Conservation (phyloP, 1,140 invertebrate species). For the Aphelenchoides avenae region DNA sequence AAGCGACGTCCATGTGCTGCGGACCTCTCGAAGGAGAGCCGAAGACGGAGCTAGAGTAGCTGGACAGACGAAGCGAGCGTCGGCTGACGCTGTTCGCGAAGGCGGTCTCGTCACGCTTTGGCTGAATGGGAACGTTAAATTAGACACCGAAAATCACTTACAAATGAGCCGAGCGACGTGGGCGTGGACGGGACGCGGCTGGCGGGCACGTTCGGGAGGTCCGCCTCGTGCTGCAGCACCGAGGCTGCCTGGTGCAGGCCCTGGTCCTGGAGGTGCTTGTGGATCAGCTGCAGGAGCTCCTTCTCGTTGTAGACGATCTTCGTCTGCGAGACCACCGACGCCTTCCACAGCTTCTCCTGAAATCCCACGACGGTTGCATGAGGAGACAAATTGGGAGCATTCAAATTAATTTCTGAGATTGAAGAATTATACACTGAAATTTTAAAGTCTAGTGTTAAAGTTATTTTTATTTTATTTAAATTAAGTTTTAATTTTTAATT, state of each 20-base stretch:
- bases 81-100: no score
- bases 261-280: constrained; percentile 76
- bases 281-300: constrained; percentile 83
- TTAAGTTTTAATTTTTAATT: no score
- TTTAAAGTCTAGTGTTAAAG: neutral
- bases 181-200: constrained; percentile 34
- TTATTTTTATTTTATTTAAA: constrained; percentile 10
- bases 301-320: constrained; percentile 86
- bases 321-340: constrained; percentile 90
- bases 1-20: no score
- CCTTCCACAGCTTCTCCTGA: constrained; percentile 49
- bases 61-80: no score
- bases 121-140: no score
- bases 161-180: constrained; percentile 31
- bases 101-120: no score
- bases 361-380: no score
- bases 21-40: no score
- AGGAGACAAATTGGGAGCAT: neutral
- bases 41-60: no score
- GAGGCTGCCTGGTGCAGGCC: constrained; percentile 63
- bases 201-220: constrained; percentile 46
- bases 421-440: neutral
- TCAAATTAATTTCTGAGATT: neutral
- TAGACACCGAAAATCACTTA: constrained; percentile 19
- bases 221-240: constrained; percentile 41